These are phyloP conservation scores for Calephelis perditalis DNA, from an alignment of 2,888 invertebrate species.

Conservation along the genomic window DNA sequence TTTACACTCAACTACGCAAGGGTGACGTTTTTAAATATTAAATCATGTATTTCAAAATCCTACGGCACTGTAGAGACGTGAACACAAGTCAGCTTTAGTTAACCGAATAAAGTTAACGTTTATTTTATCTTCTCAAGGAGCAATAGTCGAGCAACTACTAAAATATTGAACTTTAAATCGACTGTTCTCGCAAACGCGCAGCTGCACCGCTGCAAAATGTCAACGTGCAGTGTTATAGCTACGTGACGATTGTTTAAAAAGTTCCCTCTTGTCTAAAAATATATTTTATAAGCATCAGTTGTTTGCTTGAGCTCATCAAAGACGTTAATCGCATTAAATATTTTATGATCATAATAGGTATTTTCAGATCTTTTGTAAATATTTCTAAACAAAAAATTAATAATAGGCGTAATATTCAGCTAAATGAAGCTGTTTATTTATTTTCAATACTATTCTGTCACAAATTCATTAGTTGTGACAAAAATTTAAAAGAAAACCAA, in stretches of 20 bases:
- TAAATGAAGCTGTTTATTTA: too few species aligned
- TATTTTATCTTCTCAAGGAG: background rate
- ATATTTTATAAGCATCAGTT: constrained; percentile 12
- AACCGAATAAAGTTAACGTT: background rate
- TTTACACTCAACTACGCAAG: too few species aligned
- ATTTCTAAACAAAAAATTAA: too few species aligned
- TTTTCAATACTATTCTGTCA: too few species aligned
- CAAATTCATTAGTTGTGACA: too few species aligned
- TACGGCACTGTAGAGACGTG: too few species aligned
- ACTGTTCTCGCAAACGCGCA: constrained; percentile 3
- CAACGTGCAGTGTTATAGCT: constrained; percentile 7
- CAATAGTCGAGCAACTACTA: background rate
- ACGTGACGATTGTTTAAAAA: constrained; percentile 6
- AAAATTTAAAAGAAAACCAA: too few species aligned
- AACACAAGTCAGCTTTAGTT: too few species aligned
- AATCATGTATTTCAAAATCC: too few species aligned
- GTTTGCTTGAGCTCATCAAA: constrained; percentile 5
- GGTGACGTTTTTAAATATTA: too few species aligned
- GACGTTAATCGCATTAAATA: background rate
- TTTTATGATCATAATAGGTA: background rate
- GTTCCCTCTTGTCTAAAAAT: constrained; percentile 7
- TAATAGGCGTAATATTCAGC: too few species aligned
- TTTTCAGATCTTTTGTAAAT: background rate
- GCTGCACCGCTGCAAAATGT: constrained; percentile 3
- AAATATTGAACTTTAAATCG: constrained; percentile 9